Conservation (phyloP, 2,888 invertebrate species). For the Acronicta psi region DNA sequence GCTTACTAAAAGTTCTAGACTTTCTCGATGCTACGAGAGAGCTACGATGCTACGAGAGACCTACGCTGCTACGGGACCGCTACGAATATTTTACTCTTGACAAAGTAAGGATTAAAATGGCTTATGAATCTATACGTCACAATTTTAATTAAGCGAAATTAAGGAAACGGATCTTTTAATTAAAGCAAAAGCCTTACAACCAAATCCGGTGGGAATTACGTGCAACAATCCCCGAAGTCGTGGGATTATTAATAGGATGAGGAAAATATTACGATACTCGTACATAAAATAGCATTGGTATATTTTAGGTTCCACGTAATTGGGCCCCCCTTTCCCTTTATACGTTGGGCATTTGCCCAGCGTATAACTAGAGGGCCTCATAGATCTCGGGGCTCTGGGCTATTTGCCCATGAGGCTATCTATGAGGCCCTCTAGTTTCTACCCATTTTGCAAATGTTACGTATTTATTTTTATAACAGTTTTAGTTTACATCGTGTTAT, state of each 20-base stretch:
- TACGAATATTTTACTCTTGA: conserved; percentile 11
- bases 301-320: too few relatives aligned
- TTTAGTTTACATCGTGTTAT: too few relatives aligned
- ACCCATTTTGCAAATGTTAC: too few relatives aligned
- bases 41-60: conserved; percentile 14
- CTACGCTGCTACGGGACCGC: conserved; percentile 17
- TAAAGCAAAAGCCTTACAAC: neutral
- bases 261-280: neutral
- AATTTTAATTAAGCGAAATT: neutral
- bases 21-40: conserved; percentile 17
- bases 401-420: too few relatives aligned
- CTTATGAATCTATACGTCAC: neutral
- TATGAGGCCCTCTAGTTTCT: too few relatives aligned
- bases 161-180: neutral
- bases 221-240: neutral
- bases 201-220: neutral
- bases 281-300: too few relatives aligned
- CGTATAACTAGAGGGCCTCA: too few relatives aligned
- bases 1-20: conserved; percentile 14
- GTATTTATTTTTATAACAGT: too few relatives aligned
- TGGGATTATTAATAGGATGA: neutral
- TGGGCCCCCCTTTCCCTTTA: too few relatives aligned
- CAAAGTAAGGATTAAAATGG: neutral
- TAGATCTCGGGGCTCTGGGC: too few relatives aligned
- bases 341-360: too few relatives aligned